Base-by-base conservation (phyloP, 1,140 invertebrate genomes). In the Geopemphigus sp. region DNA sequence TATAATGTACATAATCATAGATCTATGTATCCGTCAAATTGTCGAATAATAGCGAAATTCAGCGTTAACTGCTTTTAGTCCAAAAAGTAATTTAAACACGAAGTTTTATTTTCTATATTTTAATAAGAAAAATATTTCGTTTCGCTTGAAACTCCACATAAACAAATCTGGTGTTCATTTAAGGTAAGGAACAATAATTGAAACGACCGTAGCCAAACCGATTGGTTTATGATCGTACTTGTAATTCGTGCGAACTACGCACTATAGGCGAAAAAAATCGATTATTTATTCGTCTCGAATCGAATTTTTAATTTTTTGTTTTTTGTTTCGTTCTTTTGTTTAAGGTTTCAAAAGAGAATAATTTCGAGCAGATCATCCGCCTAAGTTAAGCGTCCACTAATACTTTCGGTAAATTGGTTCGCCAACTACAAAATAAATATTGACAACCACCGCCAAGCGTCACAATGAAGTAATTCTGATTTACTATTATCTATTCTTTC, bases 381-480 rank as follows among this genome's bases (percentile, higher is more conserved):
- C 19, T 74, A 14, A 47, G 19, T 57, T 57, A 74, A 74, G 70
- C 53, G n/a, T 32, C 26, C 54, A 39, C n/a, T 74, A 74, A 74
- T 74, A 57, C 29, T 22, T 74, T 74, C 56, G 11, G 53, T 74
- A 74, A 74, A 57, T 57, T 74, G 29, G 29, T 12, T 57, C 0
- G 53, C n/a, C 19, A 11, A 57, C 8, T 15, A 17, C 26, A 57
- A 57, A 57, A 74, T 39, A 57, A 74, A 74, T 56, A 74, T 74
- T 39, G 26, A 74, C 19, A 74, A 57, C 17, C n/a, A n/a, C n/a
- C n/a, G n/a, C n/a, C 56, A 57, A 74, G 22, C n/a, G 39, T 72
- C n/a, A 1, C 53, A 57, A 39, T 57, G n/a, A 32, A 57, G 53
- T 57, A 74, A 57, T 74, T 74, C 29, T 56, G 26, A 74, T 74